phyloP scores from a whole-genome alignment of 2,888 invertebrate species.

The Leptinotarsa haldemani region DNA sequence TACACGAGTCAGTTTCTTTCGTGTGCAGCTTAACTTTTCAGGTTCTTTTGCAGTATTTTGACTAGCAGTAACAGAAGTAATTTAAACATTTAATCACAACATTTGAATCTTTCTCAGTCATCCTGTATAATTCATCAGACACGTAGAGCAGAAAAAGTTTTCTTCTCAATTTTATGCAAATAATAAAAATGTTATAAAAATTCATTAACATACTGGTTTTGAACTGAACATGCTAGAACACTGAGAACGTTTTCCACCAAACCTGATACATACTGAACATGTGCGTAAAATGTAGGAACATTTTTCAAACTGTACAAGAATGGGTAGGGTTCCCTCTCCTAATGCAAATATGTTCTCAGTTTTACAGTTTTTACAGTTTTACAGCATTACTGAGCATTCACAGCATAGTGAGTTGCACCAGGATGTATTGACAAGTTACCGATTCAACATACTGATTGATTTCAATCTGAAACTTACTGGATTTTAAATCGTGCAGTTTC shows the following conservation, averaged over 20 bases:
- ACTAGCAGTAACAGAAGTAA: not conserved
- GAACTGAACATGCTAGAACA: conserved; percentile 9
- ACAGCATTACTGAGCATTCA: conserved; percentile 7
- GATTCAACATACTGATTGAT: not conserved
- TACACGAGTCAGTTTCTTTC: no score
- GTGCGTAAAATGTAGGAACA: conserved; percentile 8
- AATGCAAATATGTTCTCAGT: conserved; percentile 10
- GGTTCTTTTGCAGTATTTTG: not conserved
- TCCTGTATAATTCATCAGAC: not conserved
- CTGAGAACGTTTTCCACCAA: conserved; percentile 1
- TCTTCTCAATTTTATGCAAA: conserved; percentile 12
- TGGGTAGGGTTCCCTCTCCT: conserved; percentile 6
- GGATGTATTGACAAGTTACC: not conserved
- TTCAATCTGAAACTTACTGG: conserved; percentile 4
- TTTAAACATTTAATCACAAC: not conserved
- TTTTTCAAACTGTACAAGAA: conserved; percentile 9
- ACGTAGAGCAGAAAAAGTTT: not conserved
- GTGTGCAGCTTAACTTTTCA: not conserved
- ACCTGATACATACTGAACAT: not conserved
- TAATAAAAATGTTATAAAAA: not conserved
- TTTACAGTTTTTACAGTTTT: not conserved
- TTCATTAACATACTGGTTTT: conserved; percentile 3
- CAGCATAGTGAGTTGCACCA: not conserved
- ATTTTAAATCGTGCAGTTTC: conserved; percentile 1
- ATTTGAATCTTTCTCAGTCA: not conserved